Evolutionary conservation across 2,888 invertebrate genomes (phyloP), one percentile per base, ranked within the genome.

Genomic region (Tetramorium bicarinatum): DNA sequence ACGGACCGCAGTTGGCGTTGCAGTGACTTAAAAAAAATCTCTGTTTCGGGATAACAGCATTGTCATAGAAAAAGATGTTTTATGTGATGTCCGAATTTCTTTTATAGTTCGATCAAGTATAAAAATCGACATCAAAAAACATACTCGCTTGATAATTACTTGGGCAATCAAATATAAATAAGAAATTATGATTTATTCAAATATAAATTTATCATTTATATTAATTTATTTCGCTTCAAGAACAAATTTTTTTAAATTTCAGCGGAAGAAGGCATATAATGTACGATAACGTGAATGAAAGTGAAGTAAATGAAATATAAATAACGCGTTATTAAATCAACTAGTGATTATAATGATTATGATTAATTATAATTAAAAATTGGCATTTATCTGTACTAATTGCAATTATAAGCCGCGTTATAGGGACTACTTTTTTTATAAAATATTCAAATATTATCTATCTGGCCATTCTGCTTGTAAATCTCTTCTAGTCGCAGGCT

Each of bases 1-100:
- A 92, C 88, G 82, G 56, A 84, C 54, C 66, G 59, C 64, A 76
- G 59, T 38, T 75, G 47, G 66, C 59, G 72, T 80, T 86, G 88
- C 88, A 90, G 87, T 86, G 56, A 8, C 15, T 77, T 86, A 79
- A 56, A 83, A 72, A 83, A 80, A 82, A 72, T 49, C 52, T 67
- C 44, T 59, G n/a, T 59, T 71, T 72, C 21, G n/a, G 71, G 44
- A 44, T 77, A 77, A 77, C 77, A 69, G 54, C 69, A 13, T 2
- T 15, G 11, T 71, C 34, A 44, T 44, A 29, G 59, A 44, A 47
- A 62, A 69, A 59, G 25, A 8, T 72, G 34, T 44, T 56, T 44
- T 44, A 56, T 44, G n/a, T 44, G 56, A 54, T 3, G 34, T 49
- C 11, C 18, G 41, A 67, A 67, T 56, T 71, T 15, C 8, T 44